phyloP scores from a whole-genome alignment of 2,797 vertebrate genomes.

The Psittacula echo region DNA sequence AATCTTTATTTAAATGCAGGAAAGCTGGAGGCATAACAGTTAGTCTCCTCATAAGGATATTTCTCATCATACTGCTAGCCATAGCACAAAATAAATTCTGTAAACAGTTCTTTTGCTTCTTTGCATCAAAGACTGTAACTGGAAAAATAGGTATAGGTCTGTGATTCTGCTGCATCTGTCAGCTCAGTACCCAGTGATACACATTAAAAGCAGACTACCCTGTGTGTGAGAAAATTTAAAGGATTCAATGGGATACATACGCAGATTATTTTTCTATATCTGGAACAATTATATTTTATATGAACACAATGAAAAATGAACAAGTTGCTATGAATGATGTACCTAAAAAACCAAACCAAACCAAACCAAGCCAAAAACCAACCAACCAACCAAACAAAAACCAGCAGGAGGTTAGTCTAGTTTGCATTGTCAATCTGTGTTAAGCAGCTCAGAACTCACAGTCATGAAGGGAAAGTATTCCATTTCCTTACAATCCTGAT shows the following conservation, averaged over 20 bases:
- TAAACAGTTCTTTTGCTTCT: background rate
- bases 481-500: background rate
- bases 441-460: background rate
- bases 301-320: background rate
- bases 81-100: background rate
- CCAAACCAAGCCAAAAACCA: background rate
- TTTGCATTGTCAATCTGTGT: background rate
- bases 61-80: background rate
- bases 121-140: background rate
- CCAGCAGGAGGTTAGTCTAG: background rate
- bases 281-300: background rate
- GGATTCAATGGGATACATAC: background rate
- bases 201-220: background rate
- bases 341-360: background rate
- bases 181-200: background rate
- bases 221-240: background rate
- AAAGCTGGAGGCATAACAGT: background rate
- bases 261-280: background rate
- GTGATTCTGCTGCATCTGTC: background rate
- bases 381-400: fast-evolving
- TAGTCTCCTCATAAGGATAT: background rate
- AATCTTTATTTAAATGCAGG: background rate
- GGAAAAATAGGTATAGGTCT: background rate
- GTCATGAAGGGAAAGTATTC: background rate
- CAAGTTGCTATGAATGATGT: background rate